These are phyloP conservation scores for Papilio gigon DNA, from an alignment of 2,888 invertebrate genomes.

Conservation along the genomic window DNA sequence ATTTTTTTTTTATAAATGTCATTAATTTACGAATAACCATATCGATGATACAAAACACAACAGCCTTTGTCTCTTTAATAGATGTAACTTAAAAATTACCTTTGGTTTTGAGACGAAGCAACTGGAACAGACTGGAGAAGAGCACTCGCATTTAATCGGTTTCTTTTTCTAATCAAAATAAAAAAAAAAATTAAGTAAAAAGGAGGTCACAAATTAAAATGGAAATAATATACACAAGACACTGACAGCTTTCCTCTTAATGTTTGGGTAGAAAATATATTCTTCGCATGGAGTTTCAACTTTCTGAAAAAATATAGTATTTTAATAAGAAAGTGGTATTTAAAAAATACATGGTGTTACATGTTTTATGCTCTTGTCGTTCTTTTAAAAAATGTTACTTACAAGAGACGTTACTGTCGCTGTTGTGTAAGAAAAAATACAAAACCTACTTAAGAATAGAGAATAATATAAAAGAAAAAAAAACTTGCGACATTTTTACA, in stretches of 20 bases:
- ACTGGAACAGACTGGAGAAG: conserved; percentile 49
- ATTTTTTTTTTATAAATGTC: neutral
- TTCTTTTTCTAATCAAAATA: conserved; percentile 45
- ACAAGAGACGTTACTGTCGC: too few relatives aligned
- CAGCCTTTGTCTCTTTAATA: neutral
- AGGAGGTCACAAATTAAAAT: neutral
- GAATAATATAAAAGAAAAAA: too few relatives aligned
- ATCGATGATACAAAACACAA: neutral
- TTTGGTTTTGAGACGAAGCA: conserved; percentile 55
- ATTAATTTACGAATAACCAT: too few relatives aligned
- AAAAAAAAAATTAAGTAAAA: conserved; percentile 11
- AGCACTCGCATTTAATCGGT: conserved; percentile 52
- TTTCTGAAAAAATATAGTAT: conserved; percentile 35
- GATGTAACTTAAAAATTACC: conserved; percentile 42
- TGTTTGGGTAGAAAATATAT: conserved; percentile 15
- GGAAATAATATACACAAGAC: neutral
- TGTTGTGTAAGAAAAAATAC: too few relatives aligned
- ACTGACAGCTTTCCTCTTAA: conserved; percentile 34
- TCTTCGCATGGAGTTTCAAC: conserved; percentile 3
- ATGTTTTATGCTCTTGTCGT: too few relatives aligned
- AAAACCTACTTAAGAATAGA: too few relatives aligned
- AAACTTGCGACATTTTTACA: too few relatives aligned
- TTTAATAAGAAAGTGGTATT: too few relatives aligned
- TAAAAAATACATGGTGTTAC: too few relatives aligned
- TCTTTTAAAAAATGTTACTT: too few relatives aligned